Percentiles rank a stretch among this genome's conserved stretches.
Evolutionary conservation across 2,888 invertebrate genomes (phyloP).

Genomic region (Leptothorax acervorum): DNA sequence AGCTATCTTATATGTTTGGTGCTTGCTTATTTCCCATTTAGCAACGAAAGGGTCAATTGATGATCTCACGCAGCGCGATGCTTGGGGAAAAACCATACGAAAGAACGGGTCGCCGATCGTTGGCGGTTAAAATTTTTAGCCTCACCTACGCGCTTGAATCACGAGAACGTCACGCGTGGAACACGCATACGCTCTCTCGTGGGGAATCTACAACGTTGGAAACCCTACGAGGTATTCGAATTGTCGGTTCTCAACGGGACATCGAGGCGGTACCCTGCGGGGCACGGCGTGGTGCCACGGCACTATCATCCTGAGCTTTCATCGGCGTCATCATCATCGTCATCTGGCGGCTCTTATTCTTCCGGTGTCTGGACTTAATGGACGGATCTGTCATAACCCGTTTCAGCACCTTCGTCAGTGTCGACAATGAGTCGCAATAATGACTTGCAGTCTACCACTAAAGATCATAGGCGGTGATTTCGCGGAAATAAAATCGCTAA

Average conservation of each 20-base stretch:
- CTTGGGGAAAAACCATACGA: background rate
- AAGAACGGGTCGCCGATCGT: constrained; percentile 20
- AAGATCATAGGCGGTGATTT: constrained; percentile 49
- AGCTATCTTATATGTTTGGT: background rate
- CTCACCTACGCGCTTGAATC: constrained; percentile 43
- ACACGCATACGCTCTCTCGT: constrained; percentile 57
- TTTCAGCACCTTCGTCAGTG: constrained; percentile 71
- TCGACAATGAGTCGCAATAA: constrained; percentile 54
- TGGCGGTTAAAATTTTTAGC: constrained; percentile 34
- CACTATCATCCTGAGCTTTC: constrained; percentile 77
- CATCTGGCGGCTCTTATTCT: constrained; percentile 77
- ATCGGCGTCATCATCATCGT: constrained; percentile 78
- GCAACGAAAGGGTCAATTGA: background rate
- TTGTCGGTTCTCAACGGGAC: constrained; percentile 74
- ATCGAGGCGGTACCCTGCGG: constrained; percentile 77
- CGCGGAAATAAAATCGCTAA: constrained; percentile 41
- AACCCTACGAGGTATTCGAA: constrained; percentile 73
- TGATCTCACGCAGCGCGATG: background rate
- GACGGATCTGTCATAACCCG: constrained; percentile 75
- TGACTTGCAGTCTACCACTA: constrained; percentile 41
- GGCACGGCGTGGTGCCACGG: constrained; percentile 78
- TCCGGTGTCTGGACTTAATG: constrained; percentile 68
- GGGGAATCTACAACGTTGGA: constrained; percentile 67
- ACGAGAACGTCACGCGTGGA: constrained; percentile 35
- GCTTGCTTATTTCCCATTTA: background rate